Percentiles rank a stretch among this genome's conserved stretches.
Evolutionary conservation across 2,797 vertebrate genomes (phyloP).

Genomic region (Platalea minor): DNA sequence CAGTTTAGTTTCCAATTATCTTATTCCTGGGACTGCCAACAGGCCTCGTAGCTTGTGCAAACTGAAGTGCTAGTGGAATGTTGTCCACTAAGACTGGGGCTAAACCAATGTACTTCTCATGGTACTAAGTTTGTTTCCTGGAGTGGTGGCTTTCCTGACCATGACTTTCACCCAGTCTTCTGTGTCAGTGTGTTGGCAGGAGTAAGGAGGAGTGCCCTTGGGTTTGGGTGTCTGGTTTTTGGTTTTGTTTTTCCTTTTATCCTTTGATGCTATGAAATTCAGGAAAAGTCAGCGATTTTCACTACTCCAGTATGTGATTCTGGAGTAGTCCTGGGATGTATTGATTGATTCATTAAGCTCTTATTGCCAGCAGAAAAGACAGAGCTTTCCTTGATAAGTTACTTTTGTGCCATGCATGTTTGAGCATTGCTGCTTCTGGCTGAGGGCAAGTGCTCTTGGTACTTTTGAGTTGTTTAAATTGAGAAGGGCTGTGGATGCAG

Average conservation of each 20-base stretch:
- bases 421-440: not conserved
- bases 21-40: not conserved
- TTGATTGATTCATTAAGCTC: not conserved
- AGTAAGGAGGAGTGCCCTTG: not conserved
- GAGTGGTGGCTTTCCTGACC: not conserved
- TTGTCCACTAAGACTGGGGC: not conserved
- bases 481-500: not conserved
- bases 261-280: not conserved
- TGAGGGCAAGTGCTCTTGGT: not conserved
- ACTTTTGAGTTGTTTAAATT: not conserved
- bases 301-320: not conserved
- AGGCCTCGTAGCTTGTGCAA: rapidly evolving
- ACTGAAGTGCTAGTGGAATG: not conserved
- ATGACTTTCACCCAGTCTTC: not conserved
- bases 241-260: not conserved
- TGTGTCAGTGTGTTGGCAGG: not conserved
- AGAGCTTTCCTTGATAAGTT: not conserved
- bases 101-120: not conserved
- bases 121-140: not conserved
- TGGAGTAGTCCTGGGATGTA: not conserved
- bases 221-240: not conserved
- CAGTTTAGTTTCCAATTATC: not conserved
- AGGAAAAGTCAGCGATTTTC: not conserved
- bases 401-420: not conserved
- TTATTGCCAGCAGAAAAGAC: not conserved